Base-by-base conservation (phyloP, 2,113 vertebrate genomes). In the Macrotus californicus region DNA sequence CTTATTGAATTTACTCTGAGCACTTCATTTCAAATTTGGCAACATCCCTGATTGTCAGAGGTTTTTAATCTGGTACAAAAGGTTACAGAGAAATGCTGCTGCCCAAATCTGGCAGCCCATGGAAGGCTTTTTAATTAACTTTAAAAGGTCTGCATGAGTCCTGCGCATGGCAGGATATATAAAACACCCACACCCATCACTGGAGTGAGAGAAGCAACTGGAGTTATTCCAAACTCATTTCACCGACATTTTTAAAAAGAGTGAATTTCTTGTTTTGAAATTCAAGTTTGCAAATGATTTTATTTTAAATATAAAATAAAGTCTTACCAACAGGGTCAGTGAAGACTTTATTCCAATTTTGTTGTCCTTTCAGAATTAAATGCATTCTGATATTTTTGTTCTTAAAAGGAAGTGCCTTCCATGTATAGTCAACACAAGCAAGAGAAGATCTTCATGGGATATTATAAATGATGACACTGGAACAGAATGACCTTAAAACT, bases 111-210 rank as follows among this genome's bases (percentile, higher is more conserved):
- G 96, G 92, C 93, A 97, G 95, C 72, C 81, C 72, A 88, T 82
- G 67, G 94, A 96, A 97, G 85, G 61, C 67, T 96, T 94, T 97
- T 97, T 96, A 97, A 97, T 97, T 97, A 96, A 97, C 92, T 97
- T 97, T 92, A 90, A 97, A 97, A 95, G 92, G 89, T 95, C 93
- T 97, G 48, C 90, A 91, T 93, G 59, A 96, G 72, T 82, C 81
- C 29, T 85, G 22, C 5, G 5, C 82, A 64, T 95, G 96, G 91
- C 90, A 97, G 87, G 80, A 92, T 97, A 86, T 93, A 95, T 88
- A 94, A 96, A 95, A 90, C 89, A 81, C 84, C 81, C 91, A 77
- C 75, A 86, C 48, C 46, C 80, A 67, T 75, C 54, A 52, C 52
- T 85, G 77, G 73, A 94, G 66, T 79, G 88, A 94, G 50, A 75